Conservation (phyloP, 1,140 invertebrate genomes). For the Ylistrum balloti region DNA sequence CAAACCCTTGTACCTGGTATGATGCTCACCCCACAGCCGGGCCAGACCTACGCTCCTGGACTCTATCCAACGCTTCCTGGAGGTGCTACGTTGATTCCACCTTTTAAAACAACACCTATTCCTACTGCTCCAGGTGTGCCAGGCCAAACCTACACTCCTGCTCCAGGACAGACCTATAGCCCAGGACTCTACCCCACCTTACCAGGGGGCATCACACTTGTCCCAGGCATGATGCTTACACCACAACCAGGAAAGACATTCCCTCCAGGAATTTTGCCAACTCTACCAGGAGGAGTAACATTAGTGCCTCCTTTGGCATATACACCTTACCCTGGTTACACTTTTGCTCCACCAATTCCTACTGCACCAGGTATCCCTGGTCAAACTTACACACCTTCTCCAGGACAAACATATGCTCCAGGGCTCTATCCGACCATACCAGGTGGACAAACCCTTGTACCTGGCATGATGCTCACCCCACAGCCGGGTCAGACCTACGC, state of each 20-base stretch:
- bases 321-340: slow-evolving; percentile 43
- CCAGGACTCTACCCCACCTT: slow-evolving; percentile 52
- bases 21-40: background rate
- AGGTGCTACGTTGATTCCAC: background rate
- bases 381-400: slow-evolving; percentile 41
- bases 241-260: slow-evolving; percentile 53
- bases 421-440: slow-evolving; percentile 52
- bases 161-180: slow-evolving; percentile 50
- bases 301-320: slow-evolving; percentile 34
- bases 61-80: background rate
- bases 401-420: slow-evolving; percentile 45
- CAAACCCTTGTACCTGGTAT: background rate
- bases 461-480: slow-evolving; percentile 56
- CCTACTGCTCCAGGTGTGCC: background rate
- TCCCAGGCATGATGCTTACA: slow-evolving; percentile 50
- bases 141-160: slow-evolving; percentile 46
- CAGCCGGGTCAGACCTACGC: slow-evolving; percentile 43
- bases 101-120: background rate
- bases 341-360: slow-evolving; percentile 46
- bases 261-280: slow-evolving; percentile 54
- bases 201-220: slow-evolving; percentile 45
- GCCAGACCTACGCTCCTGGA: background rate
- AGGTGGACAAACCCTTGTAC: slow-evolving; percentile 51
- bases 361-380: slow-evolving; percentile 47
- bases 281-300: slow-evolving; percentile 51